Evolutionary conservation across 2,797 vertebrate species (phyloP), one percentile per base, ranked within the genome.

Genomic region (Pseudotriccus pelzelni): DNA sequence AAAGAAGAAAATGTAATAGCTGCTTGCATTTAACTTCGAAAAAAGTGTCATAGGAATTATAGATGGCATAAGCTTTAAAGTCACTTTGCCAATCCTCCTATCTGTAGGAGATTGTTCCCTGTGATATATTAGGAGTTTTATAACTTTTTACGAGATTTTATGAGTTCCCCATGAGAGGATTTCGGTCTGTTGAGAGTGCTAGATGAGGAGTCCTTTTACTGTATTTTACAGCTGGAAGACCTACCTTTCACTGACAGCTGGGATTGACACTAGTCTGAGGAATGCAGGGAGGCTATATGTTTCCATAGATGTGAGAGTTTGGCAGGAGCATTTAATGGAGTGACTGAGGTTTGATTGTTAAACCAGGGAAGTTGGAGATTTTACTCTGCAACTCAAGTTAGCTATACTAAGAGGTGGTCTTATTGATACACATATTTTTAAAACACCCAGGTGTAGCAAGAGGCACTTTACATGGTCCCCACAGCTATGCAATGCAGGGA

Each of bases 141-240:
- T 82, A 97, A 77, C 84, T 97, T 97, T 90, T 77, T 79, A 87
- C 79, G 92, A 89, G 74, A 89, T 85, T 91, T 97, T 95, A 75
- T 67, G 80, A 53, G 34, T 92, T 96, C 91, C 92, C 43, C 83
- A 82, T 67, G 89, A 96, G 89, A 96, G 44, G 46, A 87, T 97
- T 97, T 96, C 95, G 47, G 87, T 97, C 84, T 96, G 55, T 91
- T 37, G 41, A 87, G 73, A 92, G 79, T 69, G 44, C 93, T 93
- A 79, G 91, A 91, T 96, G 77, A 89, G 32, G n/a, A 89, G 34
- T 56, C 76, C 82, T 87, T 91, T 84, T 91, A 74, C 75, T 46
- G 37, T 84, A 89, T 96, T 94, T 95, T 95, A 85, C 60, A 88
- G 63, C 66, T 86, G 91, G 68, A 94, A 97, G 93, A 73, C 36